phyloP scores from a whole-genome alignment of 92 coral and sea anemone genomes.

The Virgularia gustaviana region DNA sequence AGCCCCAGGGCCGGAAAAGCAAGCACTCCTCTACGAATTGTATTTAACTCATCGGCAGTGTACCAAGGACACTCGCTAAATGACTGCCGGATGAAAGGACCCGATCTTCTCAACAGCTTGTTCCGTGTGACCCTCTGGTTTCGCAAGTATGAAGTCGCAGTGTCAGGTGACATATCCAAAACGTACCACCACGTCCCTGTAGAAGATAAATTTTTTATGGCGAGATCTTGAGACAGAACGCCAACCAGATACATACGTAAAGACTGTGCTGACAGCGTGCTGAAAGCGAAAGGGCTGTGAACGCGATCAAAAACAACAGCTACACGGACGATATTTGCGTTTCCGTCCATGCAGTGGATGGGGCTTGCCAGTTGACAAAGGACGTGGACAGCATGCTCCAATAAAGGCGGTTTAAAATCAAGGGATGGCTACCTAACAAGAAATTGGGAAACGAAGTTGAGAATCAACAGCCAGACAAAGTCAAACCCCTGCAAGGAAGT shows the following conservation, averaged over 20 bases:
- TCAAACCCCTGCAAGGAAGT: no score
- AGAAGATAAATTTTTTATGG: slow-evolving; percentile 47
- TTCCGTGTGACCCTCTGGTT: slow-evolving; percentile 51
- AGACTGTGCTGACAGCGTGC: slow-evolving; percentile 54
- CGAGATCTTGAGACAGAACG: slow-evolving; percentile 47
- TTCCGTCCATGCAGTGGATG: slow-evolving; percentile 11
- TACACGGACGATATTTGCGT: slow-evolving; percentile 49
- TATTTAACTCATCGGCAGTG: no score
- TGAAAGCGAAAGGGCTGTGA: slow-evolving; percentile 23
- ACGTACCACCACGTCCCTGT: background rate
- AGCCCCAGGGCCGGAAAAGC: background rate
- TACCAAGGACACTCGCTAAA: no score
- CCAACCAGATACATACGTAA: slow-evolving; percentile 49
- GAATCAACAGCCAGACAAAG: no score
- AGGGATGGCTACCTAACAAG: slow-evolving; percentile 40
- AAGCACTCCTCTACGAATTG: no score
- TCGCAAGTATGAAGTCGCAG: no score
- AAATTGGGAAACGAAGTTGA: background rate
- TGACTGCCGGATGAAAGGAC: slow-evolving; percentile 9
- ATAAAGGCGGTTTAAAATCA: slow-evolving; percentile 37
- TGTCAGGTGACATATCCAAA: no score
- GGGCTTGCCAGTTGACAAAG: slow-evolving; percentile 32
- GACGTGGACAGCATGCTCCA: slow-evolving; percentile 17
- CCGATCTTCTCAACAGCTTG: slow-evolving; percentile 43
- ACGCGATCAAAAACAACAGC: slow-evolving; percentile 17